phyloP scores from a whole-genome alignment of 2,113 vertebrate species.

The Hirundichthys speculiger region DNA sequence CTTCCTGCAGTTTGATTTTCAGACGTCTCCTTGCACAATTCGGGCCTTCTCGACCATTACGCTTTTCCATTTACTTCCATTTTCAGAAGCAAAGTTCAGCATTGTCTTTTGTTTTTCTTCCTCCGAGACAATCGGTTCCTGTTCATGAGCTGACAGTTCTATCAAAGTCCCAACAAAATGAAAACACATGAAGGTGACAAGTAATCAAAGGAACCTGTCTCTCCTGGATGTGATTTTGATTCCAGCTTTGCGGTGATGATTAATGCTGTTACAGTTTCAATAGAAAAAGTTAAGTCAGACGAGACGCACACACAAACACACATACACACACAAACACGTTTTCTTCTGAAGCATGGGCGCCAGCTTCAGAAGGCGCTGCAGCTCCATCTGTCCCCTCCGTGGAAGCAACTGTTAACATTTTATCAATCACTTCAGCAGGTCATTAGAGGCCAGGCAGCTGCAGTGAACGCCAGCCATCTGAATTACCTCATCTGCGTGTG shows the following conservation, averaged over 20 bases:
- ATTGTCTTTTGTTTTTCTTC: neutral
- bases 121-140: slow-evolving; percentile 30
- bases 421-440: slow-evolving; percentile 76
- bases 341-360: slow-evolving; percentile 42
- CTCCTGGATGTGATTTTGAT: slow-evolving; percentile 47
- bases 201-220: slow-evolving; percentile 45
- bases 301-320: slow-evolving; percentile 26
- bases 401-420: slow-evolving; percentile 71
- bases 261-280: slow-evolving; percentile 35
- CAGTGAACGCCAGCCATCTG: slow-evolving; percentile 56
- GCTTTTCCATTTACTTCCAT: slow-evolving; percentile 10
- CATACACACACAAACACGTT: slow-evolving; percentile 3
- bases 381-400: slow-evolving; percentile 67
- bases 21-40: neutral
- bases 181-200: slow-evolving; percentile 40
- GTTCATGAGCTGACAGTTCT: slow-evolving; percentile 20
- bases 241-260: slow-evolving; percentile 40
- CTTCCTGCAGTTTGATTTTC: slow-evolving; percentile 4
- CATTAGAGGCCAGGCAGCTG: slow-evolving; percentile 67
- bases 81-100: neutral
- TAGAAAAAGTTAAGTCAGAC: no score
- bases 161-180: slow-evolving; percentile 32
- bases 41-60: slow-evolving; percentile 3
- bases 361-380: slow-evolving; percentile 56
- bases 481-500: slow-evolving; percentile 62